Conservation (phyloP, 2,797 vertebrate species). For the Sebastes kiyomatsui region DNA sequence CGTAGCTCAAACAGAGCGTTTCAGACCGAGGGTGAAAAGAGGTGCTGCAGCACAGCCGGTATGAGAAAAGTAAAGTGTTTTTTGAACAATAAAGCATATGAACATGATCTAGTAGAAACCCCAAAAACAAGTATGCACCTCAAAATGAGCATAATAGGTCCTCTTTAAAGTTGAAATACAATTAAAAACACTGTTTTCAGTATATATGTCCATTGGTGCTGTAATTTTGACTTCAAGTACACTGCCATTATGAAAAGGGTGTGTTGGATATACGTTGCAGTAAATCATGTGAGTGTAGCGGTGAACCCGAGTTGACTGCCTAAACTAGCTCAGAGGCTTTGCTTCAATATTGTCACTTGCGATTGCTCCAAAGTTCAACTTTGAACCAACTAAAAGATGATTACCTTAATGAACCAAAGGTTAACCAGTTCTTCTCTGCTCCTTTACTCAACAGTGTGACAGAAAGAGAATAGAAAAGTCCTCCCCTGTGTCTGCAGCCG, state of each 20-base stretch:
- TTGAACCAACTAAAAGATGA: background rate
- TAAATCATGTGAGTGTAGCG: background rate
- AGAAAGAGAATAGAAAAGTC: slow-evolving; percentile 9
- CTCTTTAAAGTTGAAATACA: too few relatives aligned
- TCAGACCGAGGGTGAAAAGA: too few relatives aligned
- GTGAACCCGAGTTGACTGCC: background rate
- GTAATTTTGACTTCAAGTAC: background rate
- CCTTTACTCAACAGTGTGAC: slow-evolving; percentile 6
- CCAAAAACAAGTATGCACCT: too few relatives aligned
- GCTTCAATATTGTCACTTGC: background rate
- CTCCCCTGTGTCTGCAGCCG: background rate
- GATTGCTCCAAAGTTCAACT: slow-evolving; percentile 18
- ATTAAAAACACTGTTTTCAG: too few relatives aligned
- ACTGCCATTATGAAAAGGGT: background rate
- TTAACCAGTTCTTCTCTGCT: slow-evolving; percentile 15
- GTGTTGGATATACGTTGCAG: background rate
- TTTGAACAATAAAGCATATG: too few relatives aligned
- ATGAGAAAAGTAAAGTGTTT: too few relatives aligned
- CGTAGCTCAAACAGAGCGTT: too few relatives aligned
- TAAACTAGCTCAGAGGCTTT: background rate
- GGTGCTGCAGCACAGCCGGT: too few relatives aligned
- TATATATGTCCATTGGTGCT: background rate
- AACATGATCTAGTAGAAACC: too few relatives aligned
- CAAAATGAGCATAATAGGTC: too few relatives aligned
- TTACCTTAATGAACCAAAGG: slow-evolving; percentile 37